phyloP scores from a whole-genome alignment of 1,140 invertebrate species.

The Apis cerana region DNA sequence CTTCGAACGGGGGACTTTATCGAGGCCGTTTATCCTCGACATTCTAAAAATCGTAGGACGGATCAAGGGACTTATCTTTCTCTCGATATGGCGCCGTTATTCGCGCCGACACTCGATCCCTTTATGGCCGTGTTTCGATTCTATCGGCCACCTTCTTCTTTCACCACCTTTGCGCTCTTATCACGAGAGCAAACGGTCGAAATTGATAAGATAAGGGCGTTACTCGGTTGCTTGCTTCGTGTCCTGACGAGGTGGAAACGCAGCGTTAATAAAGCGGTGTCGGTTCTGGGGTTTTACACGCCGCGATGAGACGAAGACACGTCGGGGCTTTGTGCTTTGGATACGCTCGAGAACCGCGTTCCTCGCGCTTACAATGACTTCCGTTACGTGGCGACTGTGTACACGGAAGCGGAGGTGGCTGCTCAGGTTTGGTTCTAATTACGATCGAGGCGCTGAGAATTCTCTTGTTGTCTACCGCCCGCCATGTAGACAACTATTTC shows the following conservation, averaged over 20 bases:
- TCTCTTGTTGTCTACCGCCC: neutral
- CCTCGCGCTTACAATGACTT: constrained; percentile 1
- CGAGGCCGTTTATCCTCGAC: constrained; percentile 6
- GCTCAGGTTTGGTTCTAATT: constrained; percentile 11
- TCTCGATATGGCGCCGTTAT: constrained; percentile 20
- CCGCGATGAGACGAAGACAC: neutral
- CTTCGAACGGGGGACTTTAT: neutral
- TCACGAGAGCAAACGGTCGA: constrained; percentile 48
- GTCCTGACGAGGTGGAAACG: constrained; percentile 12
- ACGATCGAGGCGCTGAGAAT: neutral
- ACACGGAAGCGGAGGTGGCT: constrained; percentile 29
- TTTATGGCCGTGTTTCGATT: constrained; percentile 47
- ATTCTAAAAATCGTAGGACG: constrained; percentile 22
- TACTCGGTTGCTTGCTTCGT: neutral
- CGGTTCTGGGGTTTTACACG: neutral
- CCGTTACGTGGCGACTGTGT: neutral
- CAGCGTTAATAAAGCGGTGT: constrained; percentile 48
- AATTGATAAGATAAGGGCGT: constrained; percentile 47
- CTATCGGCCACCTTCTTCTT: constrained; percentile 37
- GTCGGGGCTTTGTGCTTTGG: neutral
- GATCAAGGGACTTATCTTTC: constrained; percentile 34
- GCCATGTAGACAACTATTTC: too few species aligned
- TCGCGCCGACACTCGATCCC: constrained; percentile 46
- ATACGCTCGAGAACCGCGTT: neutral
- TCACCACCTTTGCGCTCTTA: constrained; percentile 6